A percentile compares a stretch with the other conserved stretches of the same genome.
Evolutionary conservation across 1,140 invertebrate species (phyloP).

Genomic region (Sinonovacula constricta): DNA sequence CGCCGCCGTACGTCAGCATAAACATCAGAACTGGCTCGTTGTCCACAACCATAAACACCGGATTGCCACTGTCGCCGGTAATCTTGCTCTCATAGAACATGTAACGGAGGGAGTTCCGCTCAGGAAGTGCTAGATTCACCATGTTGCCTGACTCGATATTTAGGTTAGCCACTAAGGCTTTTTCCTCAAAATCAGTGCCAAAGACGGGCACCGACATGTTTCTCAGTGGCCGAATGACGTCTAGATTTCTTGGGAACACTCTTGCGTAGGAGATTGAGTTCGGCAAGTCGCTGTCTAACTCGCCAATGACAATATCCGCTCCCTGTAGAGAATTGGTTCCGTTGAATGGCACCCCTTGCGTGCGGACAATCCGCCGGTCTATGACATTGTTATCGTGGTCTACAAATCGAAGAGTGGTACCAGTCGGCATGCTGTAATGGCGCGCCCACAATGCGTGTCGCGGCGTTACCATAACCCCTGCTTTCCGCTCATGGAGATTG

Average conservation of each 20-base stretch:
- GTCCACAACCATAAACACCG: conserved; percentile 62
- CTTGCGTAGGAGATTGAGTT: conserved; percentile 59
- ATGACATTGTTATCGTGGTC: conserved; percentile 60
- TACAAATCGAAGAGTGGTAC: conserved; percentile 62
- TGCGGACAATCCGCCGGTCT: conserved; percentile 55
- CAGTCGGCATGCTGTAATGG: conserved; percentile 61
- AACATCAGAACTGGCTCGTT: conserved; percentile 63
- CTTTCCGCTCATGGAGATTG: conserved; percentile 53
- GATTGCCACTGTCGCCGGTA: conserved; percentile 65
- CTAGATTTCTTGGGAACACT: conserved; percentile 57
- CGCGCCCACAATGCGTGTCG: conserved; percentile 65
- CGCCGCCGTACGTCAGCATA: conserved; percentile 64
- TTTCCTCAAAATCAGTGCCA: conserved; percentile 66
- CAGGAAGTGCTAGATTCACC: conserved; percentile 45
- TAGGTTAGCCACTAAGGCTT: conserved; percentile 63
- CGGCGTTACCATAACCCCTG: conserved; percentile 61
- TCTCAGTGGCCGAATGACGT: conserved; percentile 16
- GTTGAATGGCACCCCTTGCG: conserved; percentile 12
- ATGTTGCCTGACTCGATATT: conserved; percentile 30
- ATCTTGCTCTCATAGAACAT: conserved; percentile 64
- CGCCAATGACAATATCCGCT: conserved; percentile 64
- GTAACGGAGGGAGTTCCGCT: conserved; percentile 29
- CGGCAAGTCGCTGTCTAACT: conserved; percentile 63
- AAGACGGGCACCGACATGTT: conserved; percentile 51
- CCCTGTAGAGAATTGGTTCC: conserved; percentile 47